These are phyloP conservation scores for Drosophila quadrilineata DNA, from an alignment of 1,140 invertebrate genomes.

Conservation along the genomic window DNA sequence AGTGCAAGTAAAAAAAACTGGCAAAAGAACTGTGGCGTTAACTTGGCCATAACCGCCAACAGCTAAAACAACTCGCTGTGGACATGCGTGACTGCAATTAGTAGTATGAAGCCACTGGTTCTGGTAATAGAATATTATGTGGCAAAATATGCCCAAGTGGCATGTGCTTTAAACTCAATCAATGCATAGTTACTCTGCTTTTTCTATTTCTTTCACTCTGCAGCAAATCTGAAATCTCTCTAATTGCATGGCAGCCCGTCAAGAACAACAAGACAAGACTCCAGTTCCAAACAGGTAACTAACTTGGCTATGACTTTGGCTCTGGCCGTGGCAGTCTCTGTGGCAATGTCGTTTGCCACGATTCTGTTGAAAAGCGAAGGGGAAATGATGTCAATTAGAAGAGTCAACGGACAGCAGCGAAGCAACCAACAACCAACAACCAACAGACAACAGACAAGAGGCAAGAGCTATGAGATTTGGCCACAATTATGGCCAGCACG, in stretches of 20 bases:
- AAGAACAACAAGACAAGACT: neutral
- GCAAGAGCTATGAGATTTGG: too few species aligned
- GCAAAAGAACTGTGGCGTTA: neutral
- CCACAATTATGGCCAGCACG: too few species aligned
- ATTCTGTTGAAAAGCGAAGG: conserved; percentile 23
- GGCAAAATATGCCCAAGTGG: conserved; percentile 21
- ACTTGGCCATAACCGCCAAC: neutral
- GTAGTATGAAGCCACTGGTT: conserved; percentile 4
- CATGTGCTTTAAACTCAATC: conserved; percentile 24
- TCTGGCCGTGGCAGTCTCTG: neutral
- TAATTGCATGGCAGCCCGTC: conserved; percentile 16
- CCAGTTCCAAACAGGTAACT: neutral
- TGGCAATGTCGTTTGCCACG: neutral
- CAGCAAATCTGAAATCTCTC: conserved; percentile 23
- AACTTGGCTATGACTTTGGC: neutral
- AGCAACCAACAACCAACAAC: conserved; percentile 17
- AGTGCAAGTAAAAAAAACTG: too few species aligned
- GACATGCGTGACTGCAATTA: conserved; percentile 22
- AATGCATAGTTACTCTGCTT: conserved; percentile 1
- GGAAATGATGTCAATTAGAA: conserved; percentile 29
- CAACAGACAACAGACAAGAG: too few species aligned
- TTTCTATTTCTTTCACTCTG: too few species aligned
- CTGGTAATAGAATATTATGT: conserved; percentile 28
- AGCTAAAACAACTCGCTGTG: neutral
- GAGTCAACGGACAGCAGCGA: conserved; percentile 25